A percentile compares a stretch with the other conserved stretches of the same genome.
phyloP scores from a whole-genome alignment of 2,888 invertebrate species.

The Paralinhomoeus sp. region DNA sequence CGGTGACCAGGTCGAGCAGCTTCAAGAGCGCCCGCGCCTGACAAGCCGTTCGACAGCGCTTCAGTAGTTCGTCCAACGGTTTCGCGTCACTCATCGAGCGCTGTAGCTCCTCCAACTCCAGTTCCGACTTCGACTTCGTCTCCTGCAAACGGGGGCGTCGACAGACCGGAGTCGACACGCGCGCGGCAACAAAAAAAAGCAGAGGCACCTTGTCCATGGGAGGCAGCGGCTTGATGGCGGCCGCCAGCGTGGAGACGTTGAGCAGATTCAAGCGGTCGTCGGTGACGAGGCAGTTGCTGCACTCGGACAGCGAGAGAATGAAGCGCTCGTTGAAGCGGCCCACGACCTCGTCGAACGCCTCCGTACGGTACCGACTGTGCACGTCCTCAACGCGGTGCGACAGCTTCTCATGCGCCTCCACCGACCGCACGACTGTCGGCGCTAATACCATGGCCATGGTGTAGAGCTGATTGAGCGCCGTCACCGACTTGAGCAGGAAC shows the following conservation, averaged over 20 bases:
- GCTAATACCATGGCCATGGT: conserved; percentile 65
- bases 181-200: background rate
- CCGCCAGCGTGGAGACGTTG: conserved; percentile 67
- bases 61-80: conserved; percentile 65
- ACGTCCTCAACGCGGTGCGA: conserved; percentile 33
- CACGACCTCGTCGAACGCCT: conserved; percentile 69
- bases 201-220: conserved; percentile 7
- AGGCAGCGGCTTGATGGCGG: conserved; percentile 47
- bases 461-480: conserved; percentile 72
- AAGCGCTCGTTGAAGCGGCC: conserved; percentile 90
- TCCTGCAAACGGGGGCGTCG: conserved; percentile 7
- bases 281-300: conserved; percentile 64
- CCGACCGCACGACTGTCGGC: background rate
- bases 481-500: conserved; percentile 56
- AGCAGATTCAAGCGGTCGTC: conserved; percentile 76
- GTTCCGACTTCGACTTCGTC: conserved; percentile 28
- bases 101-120: conserved; percentile 49
- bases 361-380: conserved; percentile 76
- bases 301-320: conserved; percentile 63
- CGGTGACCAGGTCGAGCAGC: conserved; percentile 79
- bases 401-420: too few species aligned
- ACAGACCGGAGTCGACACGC: background rate
- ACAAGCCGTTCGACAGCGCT: conserved; percentile 70
- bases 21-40: conserved; percentile 68
- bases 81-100: conserved; percentile 65